phyloP scores from a whole-genome alignment of 2,113 vertebrate genomes.

The Brachypodius melanocephalos region DNA sequence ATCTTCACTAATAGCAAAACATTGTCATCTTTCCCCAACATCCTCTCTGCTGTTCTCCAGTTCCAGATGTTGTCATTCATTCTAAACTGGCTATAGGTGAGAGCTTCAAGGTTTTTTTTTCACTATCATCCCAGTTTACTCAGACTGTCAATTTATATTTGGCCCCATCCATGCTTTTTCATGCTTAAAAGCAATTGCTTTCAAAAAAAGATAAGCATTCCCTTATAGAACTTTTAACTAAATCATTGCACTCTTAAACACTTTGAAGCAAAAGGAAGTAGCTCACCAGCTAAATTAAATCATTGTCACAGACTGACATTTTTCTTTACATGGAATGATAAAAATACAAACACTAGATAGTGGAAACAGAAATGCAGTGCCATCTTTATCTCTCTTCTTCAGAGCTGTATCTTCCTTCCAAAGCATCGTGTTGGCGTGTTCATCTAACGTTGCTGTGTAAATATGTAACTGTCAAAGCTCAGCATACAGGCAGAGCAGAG shows the following conservation, averaged over 20 bases:
- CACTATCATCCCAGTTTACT: neutral
- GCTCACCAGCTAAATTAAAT: constrained; percentile 17
- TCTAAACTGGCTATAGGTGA: neutral
- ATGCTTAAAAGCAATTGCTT: neutral
- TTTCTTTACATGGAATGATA: constrained; percentile 12
- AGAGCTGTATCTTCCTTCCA: constrained; percentile 3
- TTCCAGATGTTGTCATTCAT: neutral
- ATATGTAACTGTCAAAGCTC: neutral
- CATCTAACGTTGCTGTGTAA: neutral
- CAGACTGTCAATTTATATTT: neutral
- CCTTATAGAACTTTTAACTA: neutral
- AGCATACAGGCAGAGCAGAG: neutral
- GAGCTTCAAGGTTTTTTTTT: neutral
- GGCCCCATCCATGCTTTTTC: neutral
- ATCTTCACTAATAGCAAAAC: neutral
- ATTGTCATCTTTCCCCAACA: neutral
- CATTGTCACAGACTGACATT: neutral
- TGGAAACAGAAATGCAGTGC: neutral
- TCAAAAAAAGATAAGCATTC: neutral
- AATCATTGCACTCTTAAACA: neutral
- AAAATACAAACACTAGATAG: constrained; percentile 34
- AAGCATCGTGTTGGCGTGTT: neutral
- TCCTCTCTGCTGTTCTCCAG: neutral
- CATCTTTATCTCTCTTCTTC: constrained; percentile 12
- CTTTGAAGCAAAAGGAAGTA: constrained; percentile 9